These are phyloP conservation scores for Piaya cayana DNA, from an alignment of 2,113 vertebrate species.

Conservation along the genomic window DNA sequence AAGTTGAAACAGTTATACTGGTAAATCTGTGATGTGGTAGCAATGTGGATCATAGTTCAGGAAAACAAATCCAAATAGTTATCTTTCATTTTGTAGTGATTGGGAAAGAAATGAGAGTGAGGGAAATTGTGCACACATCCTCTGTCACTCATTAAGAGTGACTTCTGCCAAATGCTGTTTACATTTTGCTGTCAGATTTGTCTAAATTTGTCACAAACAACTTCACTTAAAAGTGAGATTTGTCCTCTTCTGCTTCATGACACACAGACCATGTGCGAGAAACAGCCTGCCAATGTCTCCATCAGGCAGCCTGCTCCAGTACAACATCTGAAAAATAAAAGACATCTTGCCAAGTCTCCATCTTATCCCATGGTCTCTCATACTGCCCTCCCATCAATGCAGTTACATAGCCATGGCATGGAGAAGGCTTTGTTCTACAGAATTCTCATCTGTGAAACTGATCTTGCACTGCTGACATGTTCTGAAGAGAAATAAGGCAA, in stretches of 20 bases:
- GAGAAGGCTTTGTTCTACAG: not conserved
- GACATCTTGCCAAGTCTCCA: not conserved
- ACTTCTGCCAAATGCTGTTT: conserved; percentile 56
- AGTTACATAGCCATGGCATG: not conserved
- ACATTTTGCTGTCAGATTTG: conserved; percentile 36
- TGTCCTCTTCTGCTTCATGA: conserved; percentile 9
- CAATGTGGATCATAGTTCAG: not conserved
- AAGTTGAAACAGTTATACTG: not conserved
- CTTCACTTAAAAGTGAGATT: not conserved
- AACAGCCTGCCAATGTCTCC: conserved; percentile 14
- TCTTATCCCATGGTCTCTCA: not conserved
- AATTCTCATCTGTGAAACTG: not conserved
- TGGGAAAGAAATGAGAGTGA: not conserved
- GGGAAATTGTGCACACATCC: not conserved
- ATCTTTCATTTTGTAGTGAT: not conserved
- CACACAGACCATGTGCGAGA: conserved; percentile 1
- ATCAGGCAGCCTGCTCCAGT: not conserved
- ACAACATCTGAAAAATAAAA: conserved; percentile 23
- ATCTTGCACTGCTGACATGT: not conserved
- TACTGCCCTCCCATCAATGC: not conserved
- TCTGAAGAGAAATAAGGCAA: not conserved
- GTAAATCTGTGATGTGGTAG: conserved; percentile 5
- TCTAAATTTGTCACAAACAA: conserved; percentile 25
- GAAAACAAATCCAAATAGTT: conserved; percentile 3
- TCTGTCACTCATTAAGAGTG: not conserved